Conservation (phyloP, 2,113 vertebrate genomes). For the Ailuropoda melanoleuca region DNA sequence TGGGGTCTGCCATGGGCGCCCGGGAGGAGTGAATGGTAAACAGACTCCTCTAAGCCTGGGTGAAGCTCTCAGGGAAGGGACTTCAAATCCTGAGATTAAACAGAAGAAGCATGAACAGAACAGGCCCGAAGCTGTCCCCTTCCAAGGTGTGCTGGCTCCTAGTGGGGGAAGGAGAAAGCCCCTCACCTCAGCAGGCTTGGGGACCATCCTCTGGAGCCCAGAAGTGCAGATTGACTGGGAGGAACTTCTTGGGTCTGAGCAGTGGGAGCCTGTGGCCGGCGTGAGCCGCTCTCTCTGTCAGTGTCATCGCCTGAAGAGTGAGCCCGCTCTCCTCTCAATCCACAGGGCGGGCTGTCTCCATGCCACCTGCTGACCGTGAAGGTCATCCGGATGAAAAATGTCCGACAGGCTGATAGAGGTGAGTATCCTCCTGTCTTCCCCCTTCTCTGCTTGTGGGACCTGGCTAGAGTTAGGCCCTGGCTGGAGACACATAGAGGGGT, state of each 20-base stretch:
- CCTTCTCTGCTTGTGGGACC: neutral
- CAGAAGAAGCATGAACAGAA: neutral
- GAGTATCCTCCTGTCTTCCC: conserved; percentile 60
- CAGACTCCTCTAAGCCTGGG: neutral
- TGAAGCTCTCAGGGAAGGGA: neutral
- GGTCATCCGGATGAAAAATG: conserved; percentile 84
- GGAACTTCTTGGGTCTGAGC: neutral
- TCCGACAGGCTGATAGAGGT: conserved; percentile 81
- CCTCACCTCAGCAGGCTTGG: neutral
- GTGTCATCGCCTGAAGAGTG: neutral
- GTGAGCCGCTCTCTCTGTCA: neutral
- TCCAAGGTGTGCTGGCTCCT: neutral
- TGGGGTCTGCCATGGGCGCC: accelerated
- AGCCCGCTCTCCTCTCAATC: neutral
- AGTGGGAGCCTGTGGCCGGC: neutral
- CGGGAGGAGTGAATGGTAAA: neutral
- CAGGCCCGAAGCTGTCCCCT: neutral
- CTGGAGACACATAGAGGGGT: neutral
- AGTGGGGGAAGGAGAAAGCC: neutral
- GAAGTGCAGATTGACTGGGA: accelerated
- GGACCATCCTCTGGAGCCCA: neutral
- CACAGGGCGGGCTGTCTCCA: conserved; percentile 78
- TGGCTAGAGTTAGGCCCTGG: neutral
- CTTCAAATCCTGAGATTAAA: neutral
- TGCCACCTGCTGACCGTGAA: conserved; percentile 83